Base-by-base conservation (phyloP, 2,888 invertebrate genomes). In the Bombylius major region DNA sequence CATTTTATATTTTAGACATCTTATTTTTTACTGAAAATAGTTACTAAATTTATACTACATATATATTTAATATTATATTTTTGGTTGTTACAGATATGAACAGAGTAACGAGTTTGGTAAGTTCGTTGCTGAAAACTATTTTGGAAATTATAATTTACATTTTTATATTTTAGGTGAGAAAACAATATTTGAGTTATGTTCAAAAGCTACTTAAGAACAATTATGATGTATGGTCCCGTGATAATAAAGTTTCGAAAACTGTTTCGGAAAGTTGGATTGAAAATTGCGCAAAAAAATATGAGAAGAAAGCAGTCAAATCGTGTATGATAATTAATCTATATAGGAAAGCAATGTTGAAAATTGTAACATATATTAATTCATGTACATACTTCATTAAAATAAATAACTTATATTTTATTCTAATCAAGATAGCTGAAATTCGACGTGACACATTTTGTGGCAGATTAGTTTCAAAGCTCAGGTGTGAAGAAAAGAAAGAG, bases 321-420 rank as follows among this genome's bases (percentile, higher is more conserved):
- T 67, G 69, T 39, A 69, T 68, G 64, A 64, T 68, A 42, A 67
- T 70, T 0, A 66, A 66, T 31, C 56, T 69, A 2, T 71, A 71
- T 59, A 67, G 70, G 50, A 64, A 68, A 14, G 59, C 64, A 36
- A 72, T 72, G 70, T 58, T 71, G 5, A 68, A 70, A 60, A 70
- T 67, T 60, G 71, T 71, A 65, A 62, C 62, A 62, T 23, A 23
- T 23, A 23, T 23, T 23, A 23, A 23, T 23, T 23, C 23, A 23
- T 23, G 23, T 23, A n/a, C n/a, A n/a, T n/a, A 13, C 12, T 13
- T 23, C 13, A 46, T 14, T 13, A 53, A 36, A 34, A 5, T 9
- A 14, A 23, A 39, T 34, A 50, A 13, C n/a, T 54, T 33, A 3
- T 34, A 33, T 54, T 49, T 44, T 39, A 13, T 8, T 54, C n/a